Percentiles rank a stretch among this genome's conserved stretches.
phyloP scores from a whole-genome alignment of 1,140 invertebrate genomes.

The Manduca sexta region DNA sequence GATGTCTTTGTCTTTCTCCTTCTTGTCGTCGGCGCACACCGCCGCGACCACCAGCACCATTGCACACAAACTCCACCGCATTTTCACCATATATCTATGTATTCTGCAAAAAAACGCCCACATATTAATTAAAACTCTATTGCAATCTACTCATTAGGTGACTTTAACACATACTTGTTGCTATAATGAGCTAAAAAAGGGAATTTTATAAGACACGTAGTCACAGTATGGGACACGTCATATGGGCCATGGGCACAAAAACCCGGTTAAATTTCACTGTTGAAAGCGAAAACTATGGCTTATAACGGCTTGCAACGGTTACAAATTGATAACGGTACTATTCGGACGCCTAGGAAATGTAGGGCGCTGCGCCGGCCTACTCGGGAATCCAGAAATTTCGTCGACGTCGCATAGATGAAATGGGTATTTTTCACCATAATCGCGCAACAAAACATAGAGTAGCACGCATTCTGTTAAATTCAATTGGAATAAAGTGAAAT shows the following conservation, averaged over 20 bases:
- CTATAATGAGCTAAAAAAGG: conserved; percentile 1
- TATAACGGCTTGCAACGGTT: conserved; percentile 21
- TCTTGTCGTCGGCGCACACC: conserved; percentile 77
- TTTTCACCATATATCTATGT: conserved; percentile 46
- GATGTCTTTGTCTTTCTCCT: conserved; percentile 89
- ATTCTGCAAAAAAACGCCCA: conserved; percentile 33
- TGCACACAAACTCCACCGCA: conserved; percentile 73
- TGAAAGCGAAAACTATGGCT: neutral
- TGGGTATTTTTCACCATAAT: no score
- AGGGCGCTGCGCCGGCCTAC: conserved; percentile 43
- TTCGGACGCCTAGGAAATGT: no score
- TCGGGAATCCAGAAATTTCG: conserved; percentile 48
- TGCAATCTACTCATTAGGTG: no score
- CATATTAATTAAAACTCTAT: no score
- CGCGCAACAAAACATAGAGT: no score
- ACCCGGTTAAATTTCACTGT: neutral
- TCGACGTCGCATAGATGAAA: no score
- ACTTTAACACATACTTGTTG: no score
- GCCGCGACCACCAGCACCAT: conserved; percentile 69
- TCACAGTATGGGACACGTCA: conserved; percentile 49
- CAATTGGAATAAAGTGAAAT: neutral
- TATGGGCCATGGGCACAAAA: conserved; percentile 6
- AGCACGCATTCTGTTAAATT: neutral
- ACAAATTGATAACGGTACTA: no score
- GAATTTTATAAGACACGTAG: conserved; percentile 41